Evolutionary conservation across 2,888 invertebrate genomes (phyloP), one percentile per base, ranked within the genome.

Genomic region (Pomacea canaliculata): DNA sequence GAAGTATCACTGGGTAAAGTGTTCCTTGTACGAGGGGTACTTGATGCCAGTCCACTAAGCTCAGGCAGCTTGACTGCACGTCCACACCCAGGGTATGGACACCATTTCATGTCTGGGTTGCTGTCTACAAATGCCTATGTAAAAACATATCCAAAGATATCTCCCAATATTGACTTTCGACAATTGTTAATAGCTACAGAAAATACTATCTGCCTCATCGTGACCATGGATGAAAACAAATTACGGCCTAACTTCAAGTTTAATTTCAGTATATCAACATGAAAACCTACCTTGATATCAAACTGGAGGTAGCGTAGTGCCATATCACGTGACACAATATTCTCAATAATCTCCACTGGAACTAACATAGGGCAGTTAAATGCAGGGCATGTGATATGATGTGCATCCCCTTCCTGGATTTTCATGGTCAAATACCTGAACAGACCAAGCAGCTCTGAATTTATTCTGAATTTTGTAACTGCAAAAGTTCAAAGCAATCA

Each of bases 71-170:
- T 91, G 1, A 94, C 94, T 13, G 94, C 94, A 81, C 93, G 90
- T 8, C 93, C 93, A 89, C 94, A 94, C 18, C 93, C 94, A 51
- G 94, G 93, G 84, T 92, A 93, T 7, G 94, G 94, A 86, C 94
- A 94, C 94, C 94, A 94, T 89, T 94, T 94, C 82, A 94, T 94
- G 82, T 92, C 92, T 79, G 94, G 93, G 88, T 94, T 94, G 80
- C 93, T 93, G 84, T 94, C 94, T 67, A 94, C 94, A 90, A 94
- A 94, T 8, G 94, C 94, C 94, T 94, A 84, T 1, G 84, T 81
- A 19, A 70, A 48, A n/a, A 16, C 19, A 63, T 66, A 1, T 37
- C 62, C 19, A 71, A 51, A 12, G 51, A n/a, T 18, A 46, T 65
- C n/a, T n/a, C 23, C 27, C 65, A 63, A 37, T 56, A 12, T 59